phyloP scores from a whole-genome alignment of 1,140 invertebrate genomes.

The Ostrea denselamellosa region DNA sequence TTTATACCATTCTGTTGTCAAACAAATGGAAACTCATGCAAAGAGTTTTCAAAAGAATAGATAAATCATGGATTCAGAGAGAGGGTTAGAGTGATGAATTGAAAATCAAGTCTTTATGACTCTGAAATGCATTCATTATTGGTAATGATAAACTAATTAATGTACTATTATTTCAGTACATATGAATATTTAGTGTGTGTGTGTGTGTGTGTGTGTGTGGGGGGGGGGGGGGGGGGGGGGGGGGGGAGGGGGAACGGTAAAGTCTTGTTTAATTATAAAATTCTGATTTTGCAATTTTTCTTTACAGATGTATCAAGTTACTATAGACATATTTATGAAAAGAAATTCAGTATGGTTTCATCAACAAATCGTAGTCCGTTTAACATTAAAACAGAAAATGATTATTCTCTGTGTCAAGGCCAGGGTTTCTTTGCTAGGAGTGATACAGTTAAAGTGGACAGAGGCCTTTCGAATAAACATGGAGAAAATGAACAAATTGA shows the following conservation, averaged over 20 bases:
- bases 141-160: neutral
- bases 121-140: neutral
- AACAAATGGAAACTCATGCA: too few relatives aligned
- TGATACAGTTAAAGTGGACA: neutral
- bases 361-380: neutral
- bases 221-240: neutral
- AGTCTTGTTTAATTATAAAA: neutral
- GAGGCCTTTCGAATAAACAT: neutral
- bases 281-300: neutral
- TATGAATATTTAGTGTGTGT: neutral
- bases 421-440: neutral
- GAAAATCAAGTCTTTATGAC: too few relatives aligned
- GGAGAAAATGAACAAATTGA: neutral
- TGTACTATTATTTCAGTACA: neutral
- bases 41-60: too few relatives aligned
- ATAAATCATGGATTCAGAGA: too few relatives aligned
- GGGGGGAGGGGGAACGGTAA: neutral
- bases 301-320: constrained; percentile 11
- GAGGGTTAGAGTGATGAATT: too few relatives aligned
- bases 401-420: neutral
- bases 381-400: neutral
- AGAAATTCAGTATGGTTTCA: neutral
- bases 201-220: neutral
- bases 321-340: neutral
- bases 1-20: too few relatives aligned